Percentiles rank a stretch among this genome's conserved stretches.
phyloP scores from a whole-genome alignment of 1,140 invertebrate species.

The Drosophila azteca region DNA sequence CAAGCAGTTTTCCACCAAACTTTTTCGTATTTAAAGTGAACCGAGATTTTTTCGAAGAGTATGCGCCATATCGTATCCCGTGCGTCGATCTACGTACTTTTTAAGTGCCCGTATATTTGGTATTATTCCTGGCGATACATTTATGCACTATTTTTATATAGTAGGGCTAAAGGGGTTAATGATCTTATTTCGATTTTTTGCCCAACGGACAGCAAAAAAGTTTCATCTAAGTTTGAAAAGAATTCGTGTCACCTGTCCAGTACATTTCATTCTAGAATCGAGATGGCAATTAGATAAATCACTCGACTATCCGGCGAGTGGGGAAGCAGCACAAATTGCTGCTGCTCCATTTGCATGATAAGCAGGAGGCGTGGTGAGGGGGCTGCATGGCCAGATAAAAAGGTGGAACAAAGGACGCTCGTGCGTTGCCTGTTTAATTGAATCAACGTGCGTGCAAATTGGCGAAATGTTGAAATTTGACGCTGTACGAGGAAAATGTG shows the following conservation, averaged over 20 bases:
- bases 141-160: too few relatives aligned
- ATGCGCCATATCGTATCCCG: too few relatives aligned
- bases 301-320: constrained; percentile 4
- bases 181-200: too few relatives aligned
- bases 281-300: constrained; percentile 65
- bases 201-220: too few relatives aligned
- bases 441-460: constrained; percentile 55
- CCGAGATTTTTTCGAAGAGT: too few relatives aligned
- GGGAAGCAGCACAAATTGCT: constrained; percentile 31
- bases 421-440: constrained; percentile 56
- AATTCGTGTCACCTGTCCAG: constrained; percentile 10
- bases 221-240: too few relatives aligned
- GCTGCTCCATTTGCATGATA: constrained; percentile 55
- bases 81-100: too few relatives aligned
- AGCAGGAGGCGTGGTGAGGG: constrained; percentile 28
- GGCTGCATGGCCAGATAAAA: constrained; percentile 34
- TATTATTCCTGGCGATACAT: too few relatives aligned
- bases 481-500: constrained; percentile 16
- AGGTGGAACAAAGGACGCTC: constrained; percentile 39
- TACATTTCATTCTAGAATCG: not conserved
- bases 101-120: too few relatives aligned
- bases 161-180: too few relatives aligned
- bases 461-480: constrained; percentile 42
- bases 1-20: too few relatives aligned
- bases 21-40: too few relatives aligned